Evolutionary conservation across 2,888 invertebrate species (phyloP), one percentile per base, ranked within the genome.

Genomic region (Argynnis bischoffii): DNA sequence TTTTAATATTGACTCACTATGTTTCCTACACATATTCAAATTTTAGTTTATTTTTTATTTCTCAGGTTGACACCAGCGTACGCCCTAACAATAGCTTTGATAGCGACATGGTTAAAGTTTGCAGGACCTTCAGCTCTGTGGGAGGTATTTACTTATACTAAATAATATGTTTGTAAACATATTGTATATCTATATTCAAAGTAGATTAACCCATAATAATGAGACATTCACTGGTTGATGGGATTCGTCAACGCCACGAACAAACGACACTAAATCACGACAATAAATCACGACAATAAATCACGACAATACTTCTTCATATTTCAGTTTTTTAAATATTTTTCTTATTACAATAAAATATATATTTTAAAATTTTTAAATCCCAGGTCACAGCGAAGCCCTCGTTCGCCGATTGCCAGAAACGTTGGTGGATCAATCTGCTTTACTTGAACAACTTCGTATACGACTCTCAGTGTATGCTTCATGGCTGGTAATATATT

Each of bases 71-170:
- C 79, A 4, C 80, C 82, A 14, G 55, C 76, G 0, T 82, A 81
- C 55, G 78, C 79, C 0, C 3, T 82, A 0, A 63, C 79, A 4
- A 66, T 85, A 1, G 79, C 76, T 2, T 50, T 80, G 48, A 76
- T 72, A 6, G 74, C 78, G 0, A 86, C 90, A 0, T 78, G 87
- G 70, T 72, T 87, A 13, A 79, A 81, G 8, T 81, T 80, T 2
- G 47, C 86, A 1, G 79, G 82, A n/a, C 69, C 76, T 55, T 92
- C 93, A 1, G 92, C 93, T 1, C 73, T 83, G 16, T 93, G 92
- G 90, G 60, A 77, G 69, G 80, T 79, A 69, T 65, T 69, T 69
- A 8, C 35, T 41, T 26, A 26, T 3, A 26, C 3, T 26, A 26
- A 4, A 26, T 26, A 18, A 18, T 18, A 18, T 18, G 18, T 18